A percentile compares a stretch with the other conserved stretches of the same genome.
Conservation (phyloP, 2,113 vertebrate species). For the Passer domesticus region DNA sequence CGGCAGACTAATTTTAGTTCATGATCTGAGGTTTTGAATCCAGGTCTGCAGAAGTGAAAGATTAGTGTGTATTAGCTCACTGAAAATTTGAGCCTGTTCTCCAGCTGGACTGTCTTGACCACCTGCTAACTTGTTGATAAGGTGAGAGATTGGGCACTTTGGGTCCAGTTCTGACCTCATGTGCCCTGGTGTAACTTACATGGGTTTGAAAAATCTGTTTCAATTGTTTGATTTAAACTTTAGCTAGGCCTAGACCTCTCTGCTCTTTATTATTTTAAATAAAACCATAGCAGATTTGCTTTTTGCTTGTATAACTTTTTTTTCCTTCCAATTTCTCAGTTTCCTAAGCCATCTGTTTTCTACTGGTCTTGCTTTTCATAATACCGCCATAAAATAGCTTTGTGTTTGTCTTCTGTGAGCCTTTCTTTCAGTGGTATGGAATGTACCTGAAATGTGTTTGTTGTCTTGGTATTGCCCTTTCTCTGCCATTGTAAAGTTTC, state of each 20-base stretch:
- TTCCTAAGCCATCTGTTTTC: background rate
- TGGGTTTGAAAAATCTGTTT: background rate
- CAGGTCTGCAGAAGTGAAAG: constrained; percentile 40
- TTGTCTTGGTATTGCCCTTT: background rate
- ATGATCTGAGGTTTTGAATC: constrained; percentile 26
- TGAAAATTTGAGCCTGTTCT: constrained; percentile 35
- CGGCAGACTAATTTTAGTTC: constrained; percentile 43
- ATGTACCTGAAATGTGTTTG: background rate
- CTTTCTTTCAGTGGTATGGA: background rate
- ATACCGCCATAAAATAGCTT: background rate
- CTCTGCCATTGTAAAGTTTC: background rate
- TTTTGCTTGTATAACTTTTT: background rate
- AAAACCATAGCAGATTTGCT: background rate
- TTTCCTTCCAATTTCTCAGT: background rate
- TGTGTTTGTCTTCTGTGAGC: background rate
- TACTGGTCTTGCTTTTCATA: background rate
- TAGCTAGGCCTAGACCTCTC: background rate
- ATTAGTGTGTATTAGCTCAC: constrained; percentile 50
- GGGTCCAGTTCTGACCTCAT: constrained; percentile 46
- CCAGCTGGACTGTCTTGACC: constrained; percentile 43
- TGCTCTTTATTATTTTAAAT: background rate
- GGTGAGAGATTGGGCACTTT: constrained; percentile 39
- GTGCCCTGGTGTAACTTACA: background rate
- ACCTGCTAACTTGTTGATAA: constrained; percentile 60
- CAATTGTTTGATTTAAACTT: background rate